Percentiles rank a stretch among this genome's conserved stretches.
Evolutionary conservation across 2,888 invertebrate genomes (phyloP).

Genomic region (Candidula unifasciata): DNA sequence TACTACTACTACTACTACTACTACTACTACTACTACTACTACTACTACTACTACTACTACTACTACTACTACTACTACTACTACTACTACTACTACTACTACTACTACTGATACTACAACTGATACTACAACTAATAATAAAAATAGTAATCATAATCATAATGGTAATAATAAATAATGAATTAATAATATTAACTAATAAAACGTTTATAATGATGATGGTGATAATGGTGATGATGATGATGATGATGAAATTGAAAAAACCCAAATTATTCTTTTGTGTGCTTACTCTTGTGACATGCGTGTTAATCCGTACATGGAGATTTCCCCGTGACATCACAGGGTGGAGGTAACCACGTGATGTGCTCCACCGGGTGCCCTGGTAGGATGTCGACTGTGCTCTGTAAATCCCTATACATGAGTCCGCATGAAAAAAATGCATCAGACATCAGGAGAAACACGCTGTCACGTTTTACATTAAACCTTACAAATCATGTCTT

Average conservation of each 20-base stretch:
- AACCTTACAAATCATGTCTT: too few species aligned
- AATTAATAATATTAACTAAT: too few species aligned
- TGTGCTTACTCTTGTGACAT: constrained; percentile 41
- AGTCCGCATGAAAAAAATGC: too few species aligned
- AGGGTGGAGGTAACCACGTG: constrained; percentile 47
- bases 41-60: background rate
- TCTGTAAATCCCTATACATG: constrained; percentile 22
- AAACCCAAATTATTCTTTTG: background rate
- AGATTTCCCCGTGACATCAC: constrained; percentile 43
- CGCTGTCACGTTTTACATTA: too few species aligned
- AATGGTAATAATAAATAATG: too few species aligned
- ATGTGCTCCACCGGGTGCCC: constrained; percentile 44
- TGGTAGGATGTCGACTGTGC: constrained; percentile 35
- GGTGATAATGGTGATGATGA: too few species aligned
- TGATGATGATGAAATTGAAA: too few species aligned
- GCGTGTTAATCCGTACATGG: constrained; percentile 44
- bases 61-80: background rate
- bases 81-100: background rate
- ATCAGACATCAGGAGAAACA: too few species aligned
- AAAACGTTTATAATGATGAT: too few species aligned
- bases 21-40: background rate
- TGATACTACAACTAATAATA: too few species aligned
- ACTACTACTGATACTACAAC: too few species aligned
- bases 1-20: background rate
- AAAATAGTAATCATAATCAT: too few species aligned